phyloP scores from a whole-genome alignment of 2,113 vertebrate genomes.

The Prochilodus magdalenae region DNA sequence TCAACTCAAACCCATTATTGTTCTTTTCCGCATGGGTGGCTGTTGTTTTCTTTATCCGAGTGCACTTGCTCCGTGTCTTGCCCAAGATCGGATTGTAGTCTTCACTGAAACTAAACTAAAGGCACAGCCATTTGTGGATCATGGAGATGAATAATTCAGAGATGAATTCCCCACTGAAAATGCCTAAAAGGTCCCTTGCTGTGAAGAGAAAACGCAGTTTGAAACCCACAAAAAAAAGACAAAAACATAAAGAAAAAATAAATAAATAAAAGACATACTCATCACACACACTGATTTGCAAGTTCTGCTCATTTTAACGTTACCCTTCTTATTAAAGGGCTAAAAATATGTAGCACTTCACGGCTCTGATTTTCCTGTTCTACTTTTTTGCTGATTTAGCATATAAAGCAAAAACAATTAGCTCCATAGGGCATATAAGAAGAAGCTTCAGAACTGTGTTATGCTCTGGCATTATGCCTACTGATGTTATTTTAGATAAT shows the following conservation, averaged over 20 bases:
- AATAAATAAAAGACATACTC: not conserved
- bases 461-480: slow-evolving; percentile 20
- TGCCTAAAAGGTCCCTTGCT: slow-evolving; percentile 77
- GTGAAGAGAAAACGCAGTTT: slow-evolving; percentile 72
- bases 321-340: slow-evolving; percentile 65
- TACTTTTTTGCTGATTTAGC: slow-evolving; percentile 58
- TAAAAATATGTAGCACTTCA: slow-evolving; percentile 63
- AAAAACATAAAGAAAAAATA: not conserved
- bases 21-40: not conserved
- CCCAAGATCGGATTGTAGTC: slow-evolving; percentile 16
- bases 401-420: slow-evolving; percentile 69
- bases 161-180: slow-evolving; percentile 75
- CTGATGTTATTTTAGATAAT: too few relatives aligned
- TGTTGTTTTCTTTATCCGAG: not conserved
- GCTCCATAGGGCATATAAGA: slow-evolving; percentile 55
- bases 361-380: slow-evolving; percentile 52
- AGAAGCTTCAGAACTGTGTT: slow-evolving; percentile 22
- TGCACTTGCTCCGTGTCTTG: not conserved
- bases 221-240: slow-evolving; percentile 68
- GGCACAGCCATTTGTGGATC: slow-evolving; percentile 71
- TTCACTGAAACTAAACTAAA: slow-evolving; percentile 70
- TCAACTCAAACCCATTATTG: not conserved
- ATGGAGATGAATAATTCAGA: slow-evolving; percentile 79
- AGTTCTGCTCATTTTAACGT: slow-evolving; percentile 72
- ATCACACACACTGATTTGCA: slow-evolving; percentile 75